Evolutionary conservation across 2,797 vertebrate species (phyloP), one percentile per base, ranked within the genome.

Genomic region (Oreochromis mossambicus): DNA sequence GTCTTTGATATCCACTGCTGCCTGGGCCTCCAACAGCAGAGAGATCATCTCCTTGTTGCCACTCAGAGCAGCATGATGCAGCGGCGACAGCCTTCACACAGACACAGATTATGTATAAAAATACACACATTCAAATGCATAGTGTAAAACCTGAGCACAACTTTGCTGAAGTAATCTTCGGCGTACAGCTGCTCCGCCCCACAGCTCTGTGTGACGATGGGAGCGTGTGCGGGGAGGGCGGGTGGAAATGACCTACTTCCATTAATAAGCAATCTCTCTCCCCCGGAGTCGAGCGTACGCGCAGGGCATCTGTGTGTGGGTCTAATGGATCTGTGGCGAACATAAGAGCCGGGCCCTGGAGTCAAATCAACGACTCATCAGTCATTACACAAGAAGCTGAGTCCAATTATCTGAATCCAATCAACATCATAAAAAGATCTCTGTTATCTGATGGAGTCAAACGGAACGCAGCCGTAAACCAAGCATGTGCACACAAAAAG

Each of bases 1-100:
- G 92, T 99, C 98, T 95, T 98, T 99, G 90, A 99, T 98, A 93
- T 99, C 98, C 93, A 99, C 98, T 0, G 97, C 96, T 2, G 98
- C 97, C 96, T 99, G 98, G 3, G 98, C 97, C 92, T 99, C 98
- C 94, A 99, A 93, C 92, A 99, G 97, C 92, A 99, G 95, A 1
- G 97, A 95, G 91, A 99, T 98, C 94, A 99, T 95, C 87, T 99
- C 98, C 0, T 97, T 98, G 94, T 99, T 99, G 81, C 98, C 98
- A 1, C 98, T 98, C 76, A 99, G 97, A 8, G 98, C 98, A 0
- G 98, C 98, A 51, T 99, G 97, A 91, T 99, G 98, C 92, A 99
- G 95, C 32, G 98, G 97, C 0, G 98, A 98, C 96, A 99, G 97
- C 92, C 98, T 99, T 93, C 81, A 93, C 91, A 94, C 90, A 94